Percentiles rank a stretch among this genome's conserved stretches.
Evolutionary conservation across 2,797 vertebrate genomes (phyloP).

Genomic region (Megalops cyprinoides): DNA sequence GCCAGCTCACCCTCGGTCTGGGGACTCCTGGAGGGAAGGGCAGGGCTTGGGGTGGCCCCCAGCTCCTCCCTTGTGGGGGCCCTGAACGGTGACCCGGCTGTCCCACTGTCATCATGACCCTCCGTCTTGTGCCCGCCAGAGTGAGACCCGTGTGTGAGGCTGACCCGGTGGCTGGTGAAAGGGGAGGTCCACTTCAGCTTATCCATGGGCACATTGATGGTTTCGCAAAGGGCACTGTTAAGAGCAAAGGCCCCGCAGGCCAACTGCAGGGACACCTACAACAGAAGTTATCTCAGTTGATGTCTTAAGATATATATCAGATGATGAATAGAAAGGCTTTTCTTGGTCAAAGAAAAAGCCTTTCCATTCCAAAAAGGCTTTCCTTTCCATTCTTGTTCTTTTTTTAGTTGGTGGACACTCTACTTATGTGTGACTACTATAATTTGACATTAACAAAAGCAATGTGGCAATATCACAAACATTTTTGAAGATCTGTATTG

Average conservation of each 20-base stretch:
- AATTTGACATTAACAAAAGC: too few species aligned
- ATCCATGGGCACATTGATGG: slow-evolving; percentile 87
- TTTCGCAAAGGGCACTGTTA: slow-evolving; percentile 79
- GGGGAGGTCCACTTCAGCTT: slow-evolving; percentile 95
- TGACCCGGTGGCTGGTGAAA: slow-evolving; percentile 84
- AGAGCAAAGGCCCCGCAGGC: slow-evolving; percentile 88
- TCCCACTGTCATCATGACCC: slow-evolving; percentile 6
- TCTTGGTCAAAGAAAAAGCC: too few species aligned
- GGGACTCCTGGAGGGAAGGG: slow-evolving; percentile 39
- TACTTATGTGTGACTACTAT: too few species aligned
- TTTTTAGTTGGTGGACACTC: too few species aligned
- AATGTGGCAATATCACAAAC: too few species aligned
- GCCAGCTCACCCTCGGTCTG: slow-evolving; percentile 49
- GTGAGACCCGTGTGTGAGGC: slow-evolving; percentile 74
- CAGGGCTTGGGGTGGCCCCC: slow-evolving; percentile 37
- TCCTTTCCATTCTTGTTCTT: too few species aligned
- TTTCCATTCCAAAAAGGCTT: too few species aligned
- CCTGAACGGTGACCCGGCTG: rapidly evolving
- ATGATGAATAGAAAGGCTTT: too few species aligned
- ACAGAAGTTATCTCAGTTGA: background rate
- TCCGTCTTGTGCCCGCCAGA: slow-evolving; percentile 59
- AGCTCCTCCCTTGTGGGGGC: slow-evolving; percentile 28
- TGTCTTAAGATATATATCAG: too few species aligned
- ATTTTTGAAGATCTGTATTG: too few species aligned
- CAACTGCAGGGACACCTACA: slow-evolving; percentile 87